Evolutionary conservation across 2,797 vertebrate species (phyloP).

Genomic region (Lepus oiostolus): DNA sequence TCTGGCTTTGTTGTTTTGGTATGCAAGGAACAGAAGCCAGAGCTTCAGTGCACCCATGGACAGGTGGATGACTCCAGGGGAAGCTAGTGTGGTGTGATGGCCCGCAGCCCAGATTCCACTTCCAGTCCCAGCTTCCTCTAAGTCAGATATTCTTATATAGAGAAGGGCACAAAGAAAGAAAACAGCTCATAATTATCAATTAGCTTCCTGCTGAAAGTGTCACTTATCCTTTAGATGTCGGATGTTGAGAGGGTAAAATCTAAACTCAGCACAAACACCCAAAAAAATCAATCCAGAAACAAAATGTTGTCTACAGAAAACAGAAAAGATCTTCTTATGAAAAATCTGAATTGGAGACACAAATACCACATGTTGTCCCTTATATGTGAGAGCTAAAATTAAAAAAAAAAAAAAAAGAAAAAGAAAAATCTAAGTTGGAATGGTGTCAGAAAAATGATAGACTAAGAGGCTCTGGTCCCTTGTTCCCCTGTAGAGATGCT

Average conservation of each 20-base stretch:
- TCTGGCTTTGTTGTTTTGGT: background rate
- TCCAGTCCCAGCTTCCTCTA: background rate
- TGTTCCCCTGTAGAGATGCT: background rate
- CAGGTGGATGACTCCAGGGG: background rate
- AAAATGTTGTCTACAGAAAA: background rate
- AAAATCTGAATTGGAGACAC: constrained; percentile 15
- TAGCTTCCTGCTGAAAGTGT: background rate
- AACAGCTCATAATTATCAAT: background rate
- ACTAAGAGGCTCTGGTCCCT: background rate
- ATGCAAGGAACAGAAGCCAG: background rate
- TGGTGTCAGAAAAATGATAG: background rate
- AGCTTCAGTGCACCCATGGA: background rate
- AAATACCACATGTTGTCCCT: too few relatives aligned
- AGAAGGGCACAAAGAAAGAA: background rate
- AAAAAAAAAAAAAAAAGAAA: background rate
- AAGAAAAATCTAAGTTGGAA: constrained; percentile 39
- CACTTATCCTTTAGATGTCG: background rate
- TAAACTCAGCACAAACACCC: background rate
- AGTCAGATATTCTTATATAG: background rate
- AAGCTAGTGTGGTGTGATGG: background rate
- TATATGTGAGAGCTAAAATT: too few relatives aligned
- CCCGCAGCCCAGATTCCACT: background rate
- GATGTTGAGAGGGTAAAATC: background rate
- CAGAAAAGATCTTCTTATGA: background rate
- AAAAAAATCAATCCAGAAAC: too few relatives aligned